Conservation (phyloP, 2,113 vertebrate genomes). For the Trachemys scripta region DNA sequence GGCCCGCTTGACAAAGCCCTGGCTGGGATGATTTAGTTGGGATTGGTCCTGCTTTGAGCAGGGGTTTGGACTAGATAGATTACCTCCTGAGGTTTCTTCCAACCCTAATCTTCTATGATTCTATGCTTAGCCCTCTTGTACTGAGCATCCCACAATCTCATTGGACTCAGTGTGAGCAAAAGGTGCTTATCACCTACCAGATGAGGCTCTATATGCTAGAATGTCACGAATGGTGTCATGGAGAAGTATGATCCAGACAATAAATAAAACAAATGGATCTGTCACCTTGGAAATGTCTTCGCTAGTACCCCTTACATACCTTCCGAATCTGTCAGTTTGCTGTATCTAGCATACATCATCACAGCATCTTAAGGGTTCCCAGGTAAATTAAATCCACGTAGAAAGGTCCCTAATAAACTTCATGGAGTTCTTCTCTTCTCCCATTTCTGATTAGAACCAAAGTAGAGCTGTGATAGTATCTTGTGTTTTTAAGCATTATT, state of each 20-base stretch:
- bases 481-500: constrained; percentile 4
- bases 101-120: too few species aligned
- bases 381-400: background rate
- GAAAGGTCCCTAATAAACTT: background rate
- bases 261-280: background rate
- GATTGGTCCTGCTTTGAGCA: too few species aligned
- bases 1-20: too few species aligned
- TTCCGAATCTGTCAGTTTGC: too few species aligned
- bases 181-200: too few species aligned
- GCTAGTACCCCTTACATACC: background rate
- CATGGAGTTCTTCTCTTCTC: background rate
- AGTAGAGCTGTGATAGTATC: background rate
- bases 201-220: too few species aligned
- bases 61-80: too few species aligned
- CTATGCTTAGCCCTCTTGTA: too few species aligned
- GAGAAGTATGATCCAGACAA: background rate
- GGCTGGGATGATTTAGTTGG: too few species aligned
- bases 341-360: too few species aligned
- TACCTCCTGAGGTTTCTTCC: too few species aligned
- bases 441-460: background rate
- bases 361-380: background rate
- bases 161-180: too few species aligned
- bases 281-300: background rate
- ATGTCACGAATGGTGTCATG: background rate
- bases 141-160: background rate